Conservation (phyloP, 1,140 invertebrate genomes). For the Microplitis mediator region DNA sequence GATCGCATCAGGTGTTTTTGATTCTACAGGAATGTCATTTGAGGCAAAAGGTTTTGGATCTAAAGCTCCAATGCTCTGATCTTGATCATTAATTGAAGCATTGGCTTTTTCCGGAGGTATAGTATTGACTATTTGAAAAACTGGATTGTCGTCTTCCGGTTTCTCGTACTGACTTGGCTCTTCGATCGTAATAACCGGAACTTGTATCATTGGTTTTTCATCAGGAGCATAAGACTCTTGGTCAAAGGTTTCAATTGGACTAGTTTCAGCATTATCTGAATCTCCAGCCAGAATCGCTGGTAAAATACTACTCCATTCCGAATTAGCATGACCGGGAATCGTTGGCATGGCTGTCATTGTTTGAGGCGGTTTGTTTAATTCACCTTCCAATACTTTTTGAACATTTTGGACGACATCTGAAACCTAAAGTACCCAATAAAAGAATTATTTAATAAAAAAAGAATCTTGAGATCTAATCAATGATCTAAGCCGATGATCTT, state of each 20-base stretch:
- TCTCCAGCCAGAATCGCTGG: constrained; percentile 76
- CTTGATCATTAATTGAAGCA: not conserved
- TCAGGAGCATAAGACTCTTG: not conserved
- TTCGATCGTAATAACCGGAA: constrained; percentile 51
- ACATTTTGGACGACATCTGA: constrained; percentile 81
- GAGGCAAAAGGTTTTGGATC: no score
- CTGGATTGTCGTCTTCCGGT: constrained; percentile 37
- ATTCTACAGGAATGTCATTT: not conserved
- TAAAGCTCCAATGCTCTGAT: not conserved
- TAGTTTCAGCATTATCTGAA: constrained; percentile 4
- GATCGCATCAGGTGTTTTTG: not conserved
- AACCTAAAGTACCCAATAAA: constrained; percentile 58
- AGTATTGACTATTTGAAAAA: constrained; percentile 46
- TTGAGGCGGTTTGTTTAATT: constrained; percentile 70
- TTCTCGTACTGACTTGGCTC: constrained; percentile 34
- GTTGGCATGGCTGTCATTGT: constrained; percentile 65
- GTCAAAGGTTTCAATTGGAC: not conserved
- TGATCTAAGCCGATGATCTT: not conserved
- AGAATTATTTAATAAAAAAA: not conserved
- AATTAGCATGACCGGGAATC: constrained; percentile 67
- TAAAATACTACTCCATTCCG: constrained; percentile 77
- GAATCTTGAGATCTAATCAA: no score
- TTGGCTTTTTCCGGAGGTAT: constrained; percentile 33
- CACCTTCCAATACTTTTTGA: constrained; percentile 79
- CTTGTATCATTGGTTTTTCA: constrained; percentile 14